phyloP scores from a whole-genome alignment of 2,797 vertebrate genomes.

The Enteromius thamalakanensis region DNA sequence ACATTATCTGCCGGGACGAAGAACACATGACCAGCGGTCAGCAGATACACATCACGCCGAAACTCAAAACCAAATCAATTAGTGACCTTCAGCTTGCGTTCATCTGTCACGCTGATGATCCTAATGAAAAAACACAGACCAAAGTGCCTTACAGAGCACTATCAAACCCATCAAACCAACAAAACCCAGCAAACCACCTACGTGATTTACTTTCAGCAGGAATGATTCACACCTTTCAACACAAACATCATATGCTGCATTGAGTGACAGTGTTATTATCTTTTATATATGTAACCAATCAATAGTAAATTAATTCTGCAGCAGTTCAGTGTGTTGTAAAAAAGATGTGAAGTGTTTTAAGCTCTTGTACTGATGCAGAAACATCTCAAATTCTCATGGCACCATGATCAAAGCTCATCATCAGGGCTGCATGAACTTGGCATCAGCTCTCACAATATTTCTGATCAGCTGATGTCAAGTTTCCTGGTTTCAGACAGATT shows the following conservation, averaged over 20 bases:
- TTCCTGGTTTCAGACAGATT: background rate
- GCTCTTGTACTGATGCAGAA: conserved; percentile 8
- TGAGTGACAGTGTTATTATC: background rate
- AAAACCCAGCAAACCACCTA: background rate
- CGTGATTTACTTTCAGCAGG: background rate
- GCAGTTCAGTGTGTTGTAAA: background rate
- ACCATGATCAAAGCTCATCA: background rate
- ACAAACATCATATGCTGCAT: background rate
- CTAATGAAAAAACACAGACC: background rate
- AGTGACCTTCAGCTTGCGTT: background rate
- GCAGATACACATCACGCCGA: background rate
- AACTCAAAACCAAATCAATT: conserved; percentile 35
- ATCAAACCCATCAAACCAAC: background rate
- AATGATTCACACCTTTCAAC: background rate
- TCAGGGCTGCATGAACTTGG: conserved; percentile 7
- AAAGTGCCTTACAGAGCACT: background rate
- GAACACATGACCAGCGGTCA: conserved; percentile 1
- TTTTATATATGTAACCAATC: background rate
- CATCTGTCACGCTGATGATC: background rate
- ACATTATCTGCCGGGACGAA: conserved; percentile 82
- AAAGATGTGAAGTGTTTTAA: conserved; percentile 11
- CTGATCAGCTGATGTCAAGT: background rate
- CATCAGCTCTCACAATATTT: background rate
- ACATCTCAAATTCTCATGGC: background rate
- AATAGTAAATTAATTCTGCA: background rate